Evolutionary conservation across 2,888 invertebrate species (phyloP).

Genomic region (Abrostola tripartita): DNA sequence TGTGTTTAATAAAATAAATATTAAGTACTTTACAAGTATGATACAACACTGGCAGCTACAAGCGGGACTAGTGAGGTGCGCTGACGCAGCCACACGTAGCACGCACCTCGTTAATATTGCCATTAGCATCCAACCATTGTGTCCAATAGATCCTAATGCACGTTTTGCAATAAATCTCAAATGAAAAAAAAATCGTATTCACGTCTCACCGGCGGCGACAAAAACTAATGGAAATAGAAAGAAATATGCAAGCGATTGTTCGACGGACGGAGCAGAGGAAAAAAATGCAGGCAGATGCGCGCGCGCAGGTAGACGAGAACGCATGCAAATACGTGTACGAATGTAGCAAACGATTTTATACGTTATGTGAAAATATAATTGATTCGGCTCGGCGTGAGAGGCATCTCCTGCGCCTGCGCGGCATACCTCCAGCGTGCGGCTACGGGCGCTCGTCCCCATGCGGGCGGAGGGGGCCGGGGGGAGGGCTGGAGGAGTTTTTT

Average conservation of each 20-base stretch:
- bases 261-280: constrained; percentile 56
- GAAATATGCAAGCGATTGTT: constrained; percentile 75
- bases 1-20: neutral
- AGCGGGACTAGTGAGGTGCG: constrained; percentile 3
- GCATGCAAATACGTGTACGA: constrained; percentile 66
- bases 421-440: no score
- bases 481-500: constrained; percentile 13
- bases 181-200: constrained; percentile 68
- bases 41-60: neutral
- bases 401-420: neutral
- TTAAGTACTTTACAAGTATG: neutral
- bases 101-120: constrained; percentile 21
- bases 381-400: neutral
- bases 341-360: constrained; percentile 3
- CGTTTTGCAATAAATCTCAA: constrained; percentile 72
- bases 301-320: constrained; percentile 70
- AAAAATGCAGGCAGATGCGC: constrained; percentile 68
- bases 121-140: constrained; percentile 46
- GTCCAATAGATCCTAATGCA: constrained; percentile 43
- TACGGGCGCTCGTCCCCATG: no score
- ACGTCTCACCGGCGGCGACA: constrained; percentile 57
- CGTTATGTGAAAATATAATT: constrained; percentile 20
- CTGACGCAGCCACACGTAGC: constrained; percentile 14
- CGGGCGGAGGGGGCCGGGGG: constrained; percentile 13
- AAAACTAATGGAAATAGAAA: constrained; percentile 69